A percentile compares a stretch with the other conserved stretches of the same genome.
phyloP scores from a whole-genome alignment of 2,888 invertebrate genomes.

The Arctia plantaginis region DNA sequence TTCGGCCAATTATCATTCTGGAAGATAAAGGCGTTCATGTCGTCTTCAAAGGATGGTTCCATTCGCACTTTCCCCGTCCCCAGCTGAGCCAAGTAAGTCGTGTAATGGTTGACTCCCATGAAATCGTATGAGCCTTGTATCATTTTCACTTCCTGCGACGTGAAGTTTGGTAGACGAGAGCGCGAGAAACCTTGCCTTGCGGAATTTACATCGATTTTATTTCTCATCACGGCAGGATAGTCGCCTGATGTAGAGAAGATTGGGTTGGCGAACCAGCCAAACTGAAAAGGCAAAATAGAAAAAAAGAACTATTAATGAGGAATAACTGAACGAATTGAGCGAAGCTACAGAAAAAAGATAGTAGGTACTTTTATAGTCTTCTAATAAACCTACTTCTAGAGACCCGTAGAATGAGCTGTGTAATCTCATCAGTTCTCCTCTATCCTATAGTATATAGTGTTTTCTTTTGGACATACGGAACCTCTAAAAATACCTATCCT shows the following conservation, averaged over 20 bases:
- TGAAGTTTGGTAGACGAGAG: slow-evolving; percentile 88
- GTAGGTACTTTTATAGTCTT: no score
- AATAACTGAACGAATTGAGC: no score
- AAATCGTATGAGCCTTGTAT: slow-evolving; percentile 89
- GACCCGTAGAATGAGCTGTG: no score
- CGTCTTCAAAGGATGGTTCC: slow-evolving; percentile 72
- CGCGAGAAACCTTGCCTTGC: slow-evolving; percentile 84
- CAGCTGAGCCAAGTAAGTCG: slow-evolving; percentile 81
- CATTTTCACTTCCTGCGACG: slow-evolving; percentile 85
- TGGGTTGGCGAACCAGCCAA: slow-evolving; percentile 90
- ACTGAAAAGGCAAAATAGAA: slow-evolving; percentile 70
- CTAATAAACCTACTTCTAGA: no score
- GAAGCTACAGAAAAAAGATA: neutral
- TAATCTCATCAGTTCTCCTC: no score
- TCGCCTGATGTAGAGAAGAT: slow-evolving; percentile 88
- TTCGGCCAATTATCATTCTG: slow-evolving; percentile 83
- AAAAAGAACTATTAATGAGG: no score
- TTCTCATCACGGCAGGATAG: slow-evolving; percentile 89
- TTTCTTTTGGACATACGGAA: no score
- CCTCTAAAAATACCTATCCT: neutral
- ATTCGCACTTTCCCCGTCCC: slow-evolving; percentile 53
- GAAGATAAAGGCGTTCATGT: slow-evolving; percentile 68
- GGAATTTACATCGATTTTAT: slow-evolving; percentile 86
- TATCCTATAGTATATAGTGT: no score
- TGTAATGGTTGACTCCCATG: slow-evolving; percentile 91